Evolutionary conservation across 2,113 vertebrate genomes (phyloP).

Genomic region (Paratilapia polleni): DNA sequence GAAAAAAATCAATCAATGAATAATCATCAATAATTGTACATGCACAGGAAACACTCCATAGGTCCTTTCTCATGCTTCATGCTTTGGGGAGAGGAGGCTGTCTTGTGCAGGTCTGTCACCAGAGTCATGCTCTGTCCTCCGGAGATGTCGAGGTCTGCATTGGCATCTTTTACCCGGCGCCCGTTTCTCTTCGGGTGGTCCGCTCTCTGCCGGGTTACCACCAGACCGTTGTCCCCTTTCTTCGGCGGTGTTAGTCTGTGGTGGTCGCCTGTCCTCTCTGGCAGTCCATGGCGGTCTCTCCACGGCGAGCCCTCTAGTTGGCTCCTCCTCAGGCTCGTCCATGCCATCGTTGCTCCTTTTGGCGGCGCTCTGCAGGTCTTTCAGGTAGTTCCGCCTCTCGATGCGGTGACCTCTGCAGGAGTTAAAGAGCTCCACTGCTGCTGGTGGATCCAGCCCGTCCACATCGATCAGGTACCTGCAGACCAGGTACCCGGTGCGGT

Average conservation of each 20-base stretch:
- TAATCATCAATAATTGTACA: too few relatives aligned
- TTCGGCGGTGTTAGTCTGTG: not conserved
- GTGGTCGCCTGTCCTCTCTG: not conserved
- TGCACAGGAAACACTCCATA: too few relatives aligned
- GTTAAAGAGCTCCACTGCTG: conserved; percentile 26
- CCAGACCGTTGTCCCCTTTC: not conserved
- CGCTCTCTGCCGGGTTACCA: not conserved
- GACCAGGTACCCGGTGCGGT: conserved; percentile 90
- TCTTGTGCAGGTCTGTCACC: too few relatives aligned
- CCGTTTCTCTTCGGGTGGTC: not conserved
- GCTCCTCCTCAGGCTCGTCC: not conserved
- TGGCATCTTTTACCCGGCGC: not conserved
- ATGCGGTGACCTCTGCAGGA: conserved; percentile 24
- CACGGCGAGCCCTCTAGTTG: not conserved
- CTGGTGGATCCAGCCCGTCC: conserved; percentile 76
- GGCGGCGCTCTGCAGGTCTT: not conserved
- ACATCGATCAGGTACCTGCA: conserved; percentile 86
- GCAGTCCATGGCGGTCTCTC: not conserved
- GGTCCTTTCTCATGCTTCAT: too few relatives aligned
- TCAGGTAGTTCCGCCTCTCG: conserved; percentile 24
- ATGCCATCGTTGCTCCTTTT: conserved; percentile 23
- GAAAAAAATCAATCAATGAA: too few relatives aligned
- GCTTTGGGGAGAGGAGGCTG: too few relatives aligned
- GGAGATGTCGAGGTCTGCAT: not conserved
- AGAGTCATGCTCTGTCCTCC: too few relatives aligned